Evolutionary conservation across 2,797 vertebrate genomes (phyloP).

Genomic region (Tenualosa thibaudeaui): DNA sequence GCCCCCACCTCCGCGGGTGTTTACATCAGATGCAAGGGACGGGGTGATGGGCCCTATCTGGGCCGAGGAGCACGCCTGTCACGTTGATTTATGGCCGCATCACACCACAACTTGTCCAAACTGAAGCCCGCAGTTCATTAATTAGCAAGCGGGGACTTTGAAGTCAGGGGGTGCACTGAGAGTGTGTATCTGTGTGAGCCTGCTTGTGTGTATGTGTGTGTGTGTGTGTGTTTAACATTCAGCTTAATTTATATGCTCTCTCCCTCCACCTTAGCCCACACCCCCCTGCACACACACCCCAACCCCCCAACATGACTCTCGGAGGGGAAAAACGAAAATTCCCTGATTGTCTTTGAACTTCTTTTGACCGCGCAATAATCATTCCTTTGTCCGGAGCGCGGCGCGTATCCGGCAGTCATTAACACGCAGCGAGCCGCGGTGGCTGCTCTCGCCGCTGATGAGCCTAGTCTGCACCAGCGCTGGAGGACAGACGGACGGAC

Average conservation of each 20-base stretch:
- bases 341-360: slow-evolving; percentile 96
- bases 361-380: slow-evolving; percentile 96
- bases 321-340: slow-evolving; percentile 81
- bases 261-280: slow-evolving; percentile 26
- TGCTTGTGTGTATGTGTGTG: slow-evolving; percentile 33
- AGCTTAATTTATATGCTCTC: slow-evolving; percentile 86
- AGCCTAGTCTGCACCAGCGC: slow-evolving; percentile 80
- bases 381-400: slow-evolving; percentile 93
- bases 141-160: slow-evolving; percentile 99
- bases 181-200: neutral
- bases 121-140: slow-evolving; percentile 99
- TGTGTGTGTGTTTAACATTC: slow-evolving; percentile 80
- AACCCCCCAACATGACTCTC: slow-evolving; percentile 74
- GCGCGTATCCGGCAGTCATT: slow-evolving; percentile 94
- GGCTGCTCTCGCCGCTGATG: slow-evolving; percentile 70
- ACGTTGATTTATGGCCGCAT: slow-evolving; percentile 99
- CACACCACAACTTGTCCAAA: slow-evolving; percentile 99
- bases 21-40: slow-evolving; percentile 94
- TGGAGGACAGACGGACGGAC: slow-evolving; percentile 53
- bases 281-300: slow-evolving; percentile 33
- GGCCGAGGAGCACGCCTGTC: slow-evolving; percentile 92
- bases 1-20: slow-evolving; percentile 83
- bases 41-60: slow-evolving; percentile 97
- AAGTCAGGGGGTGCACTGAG: slow-evolving; percentile 75
- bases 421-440: slow-evolving; percentile 86